Conservation (phyloP, 2,113 vertebrate species). For the Promerops cafer region DNA sequence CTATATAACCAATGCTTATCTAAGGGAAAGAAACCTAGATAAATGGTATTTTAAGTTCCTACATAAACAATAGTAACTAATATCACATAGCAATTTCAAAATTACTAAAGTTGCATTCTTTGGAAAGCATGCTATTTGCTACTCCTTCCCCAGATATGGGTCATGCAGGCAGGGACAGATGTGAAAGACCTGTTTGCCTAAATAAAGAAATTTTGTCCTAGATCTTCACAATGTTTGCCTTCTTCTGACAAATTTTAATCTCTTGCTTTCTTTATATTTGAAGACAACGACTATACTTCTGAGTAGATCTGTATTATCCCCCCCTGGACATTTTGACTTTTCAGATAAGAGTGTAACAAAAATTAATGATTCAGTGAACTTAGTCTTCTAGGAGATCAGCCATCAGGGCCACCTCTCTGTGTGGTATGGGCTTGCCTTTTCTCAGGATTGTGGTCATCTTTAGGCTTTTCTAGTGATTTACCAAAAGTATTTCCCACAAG, state of each 20-base stretch:
- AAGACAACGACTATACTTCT: background rate
- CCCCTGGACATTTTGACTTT: background rate
- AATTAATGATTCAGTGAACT: background rate
- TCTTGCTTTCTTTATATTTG: background rate
- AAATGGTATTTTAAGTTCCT: background rate
- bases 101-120: background rate
- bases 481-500: background rate
- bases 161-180: background rate
- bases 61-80: background rate
- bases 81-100: background rate
- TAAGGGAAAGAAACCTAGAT: background rate
- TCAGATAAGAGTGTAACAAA: background rate
- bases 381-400: background rate
- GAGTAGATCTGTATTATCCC: background rate
- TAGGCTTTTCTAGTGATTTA: background rate
- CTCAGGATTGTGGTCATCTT: background rate
- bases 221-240: background rate
- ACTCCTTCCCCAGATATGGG: background rate
- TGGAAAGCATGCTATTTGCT: background rate
- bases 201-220: background rate
- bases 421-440: background rate
- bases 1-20: background rate
- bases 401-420: background rate
- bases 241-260: background rate
- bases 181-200: background rate